These are phyloP conservation scores for Oryzias celebensis DNA, from an alignment of 2,113 vertebrate species.

Conservation along the genomic window DNA sequence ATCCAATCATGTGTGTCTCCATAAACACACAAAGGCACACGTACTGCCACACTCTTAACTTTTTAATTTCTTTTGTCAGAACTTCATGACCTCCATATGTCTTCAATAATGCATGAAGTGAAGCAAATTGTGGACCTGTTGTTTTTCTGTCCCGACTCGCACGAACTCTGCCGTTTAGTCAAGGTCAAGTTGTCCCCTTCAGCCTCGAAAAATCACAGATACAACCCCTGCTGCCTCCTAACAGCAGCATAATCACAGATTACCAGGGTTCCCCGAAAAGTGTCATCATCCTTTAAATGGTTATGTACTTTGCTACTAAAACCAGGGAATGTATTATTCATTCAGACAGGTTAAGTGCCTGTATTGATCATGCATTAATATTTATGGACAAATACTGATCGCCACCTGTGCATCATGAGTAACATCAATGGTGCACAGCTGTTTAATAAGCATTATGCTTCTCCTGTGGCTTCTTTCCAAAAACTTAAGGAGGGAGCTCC, in stretches of 20 bases:
- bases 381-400: background rate
- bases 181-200: slow-evolving; percentile 23
- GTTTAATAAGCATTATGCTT: slow-evolving; percentile 11
- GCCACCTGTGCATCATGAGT: background rate
- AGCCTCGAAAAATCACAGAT: slow-evolving; percentile 5
- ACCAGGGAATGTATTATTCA: slow-evolving; percentile 11
- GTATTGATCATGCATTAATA: background rate
- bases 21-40: slow-evolving; percentile 10
- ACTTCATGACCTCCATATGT: slow-evolving; percentile 35
- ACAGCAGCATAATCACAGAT: background rate
- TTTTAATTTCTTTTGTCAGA: slow-evolving; percentile 43
- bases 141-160: slow-evolving; percentile 27
- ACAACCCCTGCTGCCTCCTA: background rate
- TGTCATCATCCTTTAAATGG: background rate
- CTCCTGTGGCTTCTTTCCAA: slow-evolving; percentile 18
- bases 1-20: slow-evolving; percentile 14
- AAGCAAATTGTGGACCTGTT: slow-evolving; percentile 16
- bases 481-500: slow-evolving; percentile 40
- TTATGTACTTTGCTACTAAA: slow-evolving; percentile 12
- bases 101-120: slow-evolving; percentile 36
- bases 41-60: slow-evolving; percentile 22
- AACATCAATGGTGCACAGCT: background rate
- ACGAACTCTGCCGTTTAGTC: slow-evolving; percentile 16
- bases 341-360: slow-evolving; percentile 5
- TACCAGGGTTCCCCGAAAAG: background rate